phyloP scores from a whole-genome alignment of 2,888 invertebrate species.

The Pheosia tremula region DNA sequence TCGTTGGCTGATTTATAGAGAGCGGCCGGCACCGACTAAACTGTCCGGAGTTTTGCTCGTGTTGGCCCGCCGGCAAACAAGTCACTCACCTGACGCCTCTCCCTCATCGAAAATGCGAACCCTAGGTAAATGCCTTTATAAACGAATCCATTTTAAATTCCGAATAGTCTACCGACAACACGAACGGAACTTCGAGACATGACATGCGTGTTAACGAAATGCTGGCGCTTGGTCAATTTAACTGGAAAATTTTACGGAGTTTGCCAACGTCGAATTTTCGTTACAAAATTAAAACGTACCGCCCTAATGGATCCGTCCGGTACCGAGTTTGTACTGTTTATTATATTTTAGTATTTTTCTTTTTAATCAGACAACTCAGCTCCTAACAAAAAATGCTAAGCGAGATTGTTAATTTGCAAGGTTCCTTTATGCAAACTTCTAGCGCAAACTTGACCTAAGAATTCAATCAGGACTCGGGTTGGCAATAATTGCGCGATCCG shows the following conservation, averaged over 20 bases:
- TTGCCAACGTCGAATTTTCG: constrained; percentile 52
- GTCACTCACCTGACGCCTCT: constrained; percentile 81
- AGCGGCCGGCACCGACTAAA: constrained; percentile 73
- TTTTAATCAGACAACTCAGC: constrained; percentile 51
- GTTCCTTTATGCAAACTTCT: constrained; percentile 74
- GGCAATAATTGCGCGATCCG: constrained; percentile 76
- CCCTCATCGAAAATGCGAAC: constrained; percentile 79
- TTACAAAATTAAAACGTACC: constrained; percentile 57
- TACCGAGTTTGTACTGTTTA: constrained; percentile 23
- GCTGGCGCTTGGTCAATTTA: constrained; percentile 74
- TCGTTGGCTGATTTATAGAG: constrained; percentile 81
- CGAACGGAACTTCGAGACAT: constrained; percentile 76
- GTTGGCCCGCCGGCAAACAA: constrained; percentile 78
- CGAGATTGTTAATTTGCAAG: constrained; percentile 68
- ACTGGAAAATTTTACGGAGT: constrained; percentile 58
- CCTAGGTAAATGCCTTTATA: constrained; percentile 78
- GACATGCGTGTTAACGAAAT: constrained; percentile 80
- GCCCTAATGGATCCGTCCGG: constrained; percentile 39
- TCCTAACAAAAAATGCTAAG: constrained; percentile 53
- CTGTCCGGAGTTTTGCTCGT: constrained; percentile 79
- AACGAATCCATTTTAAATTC: constrained; percentile 81
- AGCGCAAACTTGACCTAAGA: constrained; percentile 76
- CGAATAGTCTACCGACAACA: constrained; percentile 77
- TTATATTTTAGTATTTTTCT: constrained; percentile 33
- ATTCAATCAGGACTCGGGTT: constrained; percentile 77